These are phyloP conservation scores for Agrotis segetum DNA, from an alignment of 2,888 invertebrate genomes.

Conservation along the genomic window DNA sequence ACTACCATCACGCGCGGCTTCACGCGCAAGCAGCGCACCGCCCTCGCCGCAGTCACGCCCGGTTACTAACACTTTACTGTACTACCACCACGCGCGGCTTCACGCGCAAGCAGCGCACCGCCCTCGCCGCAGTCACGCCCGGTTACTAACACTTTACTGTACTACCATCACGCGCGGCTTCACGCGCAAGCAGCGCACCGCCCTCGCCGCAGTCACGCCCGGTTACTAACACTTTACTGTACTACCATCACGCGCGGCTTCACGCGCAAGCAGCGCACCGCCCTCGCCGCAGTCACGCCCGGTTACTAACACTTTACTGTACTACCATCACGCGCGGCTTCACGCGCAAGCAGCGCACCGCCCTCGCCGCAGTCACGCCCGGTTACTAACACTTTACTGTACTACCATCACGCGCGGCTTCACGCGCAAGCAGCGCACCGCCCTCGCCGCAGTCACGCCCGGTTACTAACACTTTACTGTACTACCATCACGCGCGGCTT, in stretches of 20 bases:
- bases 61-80: constrained; percentile 12
- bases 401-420: constrained; percentile 1
- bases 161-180: not conserved
- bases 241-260: not conserved
- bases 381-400: constrained; percentile 74
- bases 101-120: constrained; percentile 84
- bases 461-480: constrained; percentile 76
- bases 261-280: not conserved
- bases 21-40: constrained; percentile 85
- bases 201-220: too few relatives aligned
- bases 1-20: constrained; percentile 86
- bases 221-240: not conserved
- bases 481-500: not conserved
- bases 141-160: constrained; percentile 13
- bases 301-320: constrained; percentile 2
- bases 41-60: constrained; percentile 75
- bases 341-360: constrained; percentile 89
- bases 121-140: constrained; percentile 76
- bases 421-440: constrained; percentile 2
- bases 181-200: not conserved
- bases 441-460: constrained; percentile 76
- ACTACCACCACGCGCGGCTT: constrained; percentile 86
- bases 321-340: constrained; percentile 74
- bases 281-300: constrained; percentile 1
- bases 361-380: constrained; percentile 83